Evolutionary conservation across 2,113 vertebrate genomes (phyloP).

Genomic region (Todiramphus saurophagus): DNA sequence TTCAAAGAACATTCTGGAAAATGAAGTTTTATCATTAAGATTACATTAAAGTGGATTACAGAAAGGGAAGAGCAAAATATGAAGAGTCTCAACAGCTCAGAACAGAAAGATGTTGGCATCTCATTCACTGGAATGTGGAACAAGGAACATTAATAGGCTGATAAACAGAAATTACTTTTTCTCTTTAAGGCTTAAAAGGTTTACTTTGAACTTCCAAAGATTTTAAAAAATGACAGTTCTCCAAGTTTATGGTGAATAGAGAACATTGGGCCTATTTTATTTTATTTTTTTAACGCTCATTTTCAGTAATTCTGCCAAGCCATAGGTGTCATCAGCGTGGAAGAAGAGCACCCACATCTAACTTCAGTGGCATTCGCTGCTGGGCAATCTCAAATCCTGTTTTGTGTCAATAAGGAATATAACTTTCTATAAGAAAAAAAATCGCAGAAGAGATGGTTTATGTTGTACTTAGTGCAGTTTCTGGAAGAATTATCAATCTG

Average conservation of each 20-base stretch:
- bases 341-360: neutral
- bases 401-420: neutral
- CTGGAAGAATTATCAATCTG: neutral
- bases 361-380: neutral
- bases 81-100: slow-evolving; percentile 32
- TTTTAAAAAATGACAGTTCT: slow-evolving; percentile 50
- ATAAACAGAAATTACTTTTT: slow-evolving; percentile 45
- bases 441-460: neutral
- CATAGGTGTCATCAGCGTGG: neutral
- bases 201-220: neutral
- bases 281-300: slow-evolving; percentile 30
- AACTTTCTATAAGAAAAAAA: too few relatives aligned
- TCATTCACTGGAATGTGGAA: neutral
- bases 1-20: slow-evolving; percentile 49
- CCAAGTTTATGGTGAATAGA: neutral
- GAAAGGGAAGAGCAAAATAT: neutral
- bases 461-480: neutral
- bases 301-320: neutral
- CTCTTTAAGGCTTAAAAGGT: slow-evolving; percentile 47
- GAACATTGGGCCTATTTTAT: slow-evolving; percentile 11
- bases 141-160: slow-evolving; percentile 5
- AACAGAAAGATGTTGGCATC: neutral
- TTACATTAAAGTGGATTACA: slow-evolving; percentile 20
- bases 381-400: neutral
- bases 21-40: slow-evolving; percentile 53